Base-by-base conservation (phyloP, 2,113 vertebrate species). In the Platycercus adscitus region DNA sequence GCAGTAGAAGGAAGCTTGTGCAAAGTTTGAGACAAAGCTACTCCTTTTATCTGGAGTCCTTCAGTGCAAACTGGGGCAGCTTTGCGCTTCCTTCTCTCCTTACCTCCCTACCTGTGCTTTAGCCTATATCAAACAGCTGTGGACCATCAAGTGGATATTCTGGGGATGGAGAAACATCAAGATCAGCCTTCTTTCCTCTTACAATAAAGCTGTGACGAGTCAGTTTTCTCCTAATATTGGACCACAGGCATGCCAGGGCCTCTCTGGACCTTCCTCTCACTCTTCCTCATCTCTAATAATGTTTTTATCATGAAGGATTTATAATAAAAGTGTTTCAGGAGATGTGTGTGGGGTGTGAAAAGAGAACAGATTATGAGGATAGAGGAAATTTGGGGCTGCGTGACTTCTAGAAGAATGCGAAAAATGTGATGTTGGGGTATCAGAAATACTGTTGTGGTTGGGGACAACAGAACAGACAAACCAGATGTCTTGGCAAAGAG, bases 261-360 rank as follows among this genome's bases (percentile, higher is more conserved):
- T 72, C 24, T 50, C 47, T 78, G 52, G 53, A 73, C 25, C 19
- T 25, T 84, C 5, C 33, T 70, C 33, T 37, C 16, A 58, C 24
- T 44, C 35, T 49, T 71, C 29, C 28, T 81, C 49, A 33, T 73
- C 25, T 82, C 43, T 73, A 61, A 79, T 46, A 28, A 35, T 46
- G 4, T 9, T 41, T 47, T 41, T 82, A 44, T 20, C 7, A 25
- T n/a, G 55, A 63, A 70, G 31, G 6, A 84, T 41, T 50, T 23
- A 2, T n/a, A 39, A 55, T 47, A 20, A 77, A 55, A 80, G 61
- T 0, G 0, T 50, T 77, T 70, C 0, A 7, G n/a, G 46, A 58
- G 1, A 0, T 9, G n/a, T 17, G 19, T 4, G 31, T 19, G 13
- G 24, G 13, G 13, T 35, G 24, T 5, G 37, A 26, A 55, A 10